Conservation (phyloP, 2,113 vertebrate species). For the Bothrops jararaca region DNA sequence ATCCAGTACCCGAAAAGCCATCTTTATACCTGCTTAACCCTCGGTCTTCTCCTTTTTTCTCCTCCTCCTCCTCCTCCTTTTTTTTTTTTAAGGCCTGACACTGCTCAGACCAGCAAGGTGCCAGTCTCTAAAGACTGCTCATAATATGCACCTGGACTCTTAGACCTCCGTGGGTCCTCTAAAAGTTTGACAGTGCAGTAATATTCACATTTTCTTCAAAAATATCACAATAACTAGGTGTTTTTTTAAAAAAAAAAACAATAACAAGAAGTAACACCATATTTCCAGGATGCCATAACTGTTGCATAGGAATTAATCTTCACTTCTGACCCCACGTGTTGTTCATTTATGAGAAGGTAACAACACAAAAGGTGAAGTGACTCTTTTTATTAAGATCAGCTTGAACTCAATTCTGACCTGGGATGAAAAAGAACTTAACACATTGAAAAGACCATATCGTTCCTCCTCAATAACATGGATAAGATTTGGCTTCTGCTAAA, state of each 20-base stretch:
- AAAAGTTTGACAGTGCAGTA: neutral
- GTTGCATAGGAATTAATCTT: neutral
- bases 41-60: neutral
- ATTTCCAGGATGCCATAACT: neutral
- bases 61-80: neutral
- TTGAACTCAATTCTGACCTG: neutral
- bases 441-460: neutral
- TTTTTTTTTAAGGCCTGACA: neutral
- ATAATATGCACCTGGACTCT: neutral
- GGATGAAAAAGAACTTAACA: neutral
- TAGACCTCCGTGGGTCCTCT: neutral
- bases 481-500: neutral
- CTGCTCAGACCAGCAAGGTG: neutral
- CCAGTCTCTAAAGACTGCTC: neutral
- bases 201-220: neutral
- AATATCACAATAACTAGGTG: neutral
- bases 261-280: neutral
- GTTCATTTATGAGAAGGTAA: neutral
- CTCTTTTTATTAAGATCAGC: neutral
- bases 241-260: neutral
- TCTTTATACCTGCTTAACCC: neutral
- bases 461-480: neutral
- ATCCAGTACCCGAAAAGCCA: neutral
- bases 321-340: neutral
- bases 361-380: neutral